Conservation (phyloP, 1,140 invertebrate species). For the Drosophila parvula region DNA sequence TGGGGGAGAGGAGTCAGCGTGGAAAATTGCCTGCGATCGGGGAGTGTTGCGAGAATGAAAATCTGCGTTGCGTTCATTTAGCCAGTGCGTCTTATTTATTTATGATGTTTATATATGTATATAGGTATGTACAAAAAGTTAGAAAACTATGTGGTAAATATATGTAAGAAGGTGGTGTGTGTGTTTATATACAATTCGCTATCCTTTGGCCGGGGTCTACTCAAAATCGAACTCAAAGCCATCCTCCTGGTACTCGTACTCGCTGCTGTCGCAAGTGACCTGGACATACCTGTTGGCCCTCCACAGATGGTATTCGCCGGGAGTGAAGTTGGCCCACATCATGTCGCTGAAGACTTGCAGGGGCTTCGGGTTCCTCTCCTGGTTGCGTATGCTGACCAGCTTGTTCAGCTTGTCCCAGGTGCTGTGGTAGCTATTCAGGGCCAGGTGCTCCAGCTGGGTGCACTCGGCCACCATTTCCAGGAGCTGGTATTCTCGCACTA, state of each 20-base stretch:
- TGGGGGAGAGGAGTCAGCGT: conserved; percentile 19
- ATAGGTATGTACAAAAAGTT: conserved; percentile 41
- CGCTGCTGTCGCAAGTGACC: conserved; percentile 61
- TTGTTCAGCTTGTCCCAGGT: conserved; percentile 55
- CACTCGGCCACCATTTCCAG: conserved; percentile 61
- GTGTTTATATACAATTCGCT: conserved; percentile 52
- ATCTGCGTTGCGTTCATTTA: conserved; percentile 22
- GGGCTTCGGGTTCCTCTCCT: conserved; percentile 42
- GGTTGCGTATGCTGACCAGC: conserved; percentile 44
- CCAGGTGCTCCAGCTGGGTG: conserved; percentile 46
- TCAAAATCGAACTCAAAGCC: conserved; percentile 70
- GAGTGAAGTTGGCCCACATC: conserved; percentile 57
- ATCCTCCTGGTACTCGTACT: conserved; percentile 69
- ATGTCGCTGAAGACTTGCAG: conserved; percentile 62
- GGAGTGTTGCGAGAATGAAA: conserved; percentile 27
- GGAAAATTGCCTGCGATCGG: conserved; percentile 30
- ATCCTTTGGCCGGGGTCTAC: not conserved
- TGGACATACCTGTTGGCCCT: conserved; percentile 53
- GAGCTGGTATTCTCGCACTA: conserved; percentile 52
- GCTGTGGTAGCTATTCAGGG: conserved; percentile 64
- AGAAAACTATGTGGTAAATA: conserved; percentile 9
- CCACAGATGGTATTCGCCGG: conserved; percentile 57
- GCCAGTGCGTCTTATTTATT: conserved; percentile 48
- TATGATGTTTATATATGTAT: conserved; percentile 12
- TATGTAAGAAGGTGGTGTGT: not conserved